Conservation (phyloP, 2,113 vertebrate genomes). For the Ariopsis seemanni region DNA sequence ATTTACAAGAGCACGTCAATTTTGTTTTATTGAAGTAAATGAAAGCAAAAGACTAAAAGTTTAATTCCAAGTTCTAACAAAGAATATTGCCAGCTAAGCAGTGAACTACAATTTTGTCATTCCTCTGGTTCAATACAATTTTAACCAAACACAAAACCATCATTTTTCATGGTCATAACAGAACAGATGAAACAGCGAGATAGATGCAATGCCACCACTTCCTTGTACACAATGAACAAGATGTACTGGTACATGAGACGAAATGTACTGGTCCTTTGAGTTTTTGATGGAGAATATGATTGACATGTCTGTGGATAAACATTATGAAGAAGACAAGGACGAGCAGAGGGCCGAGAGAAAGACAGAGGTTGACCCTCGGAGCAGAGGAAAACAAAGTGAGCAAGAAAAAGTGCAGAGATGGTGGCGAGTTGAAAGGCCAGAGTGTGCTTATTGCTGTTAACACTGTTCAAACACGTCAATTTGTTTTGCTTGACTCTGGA, state of each 20-base stretch:
- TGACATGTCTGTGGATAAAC: conserved; percentile 40
- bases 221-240: conserved; percentile 11
- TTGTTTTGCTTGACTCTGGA: conserved; percentile 39
- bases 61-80: conserved; percentile 52
- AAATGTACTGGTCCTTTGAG: conserved; percentile 31
- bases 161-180: conserved; percentile 22
- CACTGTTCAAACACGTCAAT: neutral
- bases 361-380: neutral
- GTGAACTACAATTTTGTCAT: conserved; percentile 47
- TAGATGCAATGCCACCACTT: conserved; percentile 8
- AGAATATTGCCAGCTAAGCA: conserved; percentile 52
- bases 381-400: conserved; percentile 38
- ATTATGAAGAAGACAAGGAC: conserved; percentile 12
- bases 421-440: conserved; percentile 45
- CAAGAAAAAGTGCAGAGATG: conserved; percentile 37
- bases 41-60: conserved; percentile 53
- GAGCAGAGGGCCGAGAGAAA: neutral
- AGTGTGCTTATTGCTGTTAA: conserved; percentile 17
- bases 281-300: conserved; percentile 32
- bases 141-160: conserved; percentile 57
- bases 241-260: neutral
- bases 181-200: conserved; percentile 25
- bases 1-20: conserved; percentile 57
- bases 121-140: conserved; percentile 51
- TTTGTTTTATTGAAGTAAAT: conserved; percentile 45